Evolutionary conservation across 2,888 invertebrate genomes (phyloP).

Genomic region (Sphaerophoria rueppellii): DNA sequence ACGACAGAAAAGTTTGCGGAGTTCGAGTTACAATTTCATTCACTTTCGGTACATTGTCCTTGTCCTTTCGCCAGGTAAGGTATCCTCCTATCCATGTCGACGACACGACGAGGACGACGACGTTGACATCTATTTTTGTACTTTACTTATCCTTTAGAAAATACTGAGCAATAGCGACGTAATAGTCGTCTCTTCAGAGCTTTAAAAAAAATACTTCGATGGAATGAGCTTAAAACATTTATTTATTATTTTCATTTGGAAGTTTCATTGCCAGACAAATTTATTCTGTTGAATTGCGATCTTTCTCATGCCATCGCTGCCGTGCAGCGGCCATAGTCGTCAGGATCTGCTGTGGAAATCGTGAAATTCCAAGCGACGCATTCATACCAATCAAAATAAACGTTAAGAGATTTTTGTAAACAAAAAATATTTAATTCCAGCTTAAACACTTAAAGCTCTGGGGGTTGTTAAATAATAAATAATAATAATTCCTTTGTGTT

Average conservation of each 20-base stretch:
- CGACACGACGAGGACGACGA: background rate
- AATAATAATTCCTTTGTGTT: conserved; percentile 27
- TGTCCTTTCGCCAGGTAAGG: conserved; percentile 46
- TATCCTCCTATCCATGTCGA: conserved; percentile 12
- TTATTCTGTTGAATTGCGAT: conserved; percentile 60
- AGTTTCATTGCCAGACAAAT: conserved; percentile 55
- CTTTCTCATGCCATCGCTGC: background rate
- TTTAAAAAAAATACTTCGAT: conserved; percentile 29
- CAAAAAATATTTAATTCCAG: conserved; percentile 29
- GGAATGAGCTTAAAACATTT: conserved; percentile 49
- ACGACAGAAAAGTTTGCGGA: conserved; percentile 13
- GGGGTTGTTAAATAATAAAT: conserved; percentile 5
- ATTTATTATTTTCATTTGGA: conserved; percentile 63
- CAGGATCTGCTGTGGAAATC: too few species aligned
- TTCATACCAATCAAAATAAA: conserved; percentile 43
- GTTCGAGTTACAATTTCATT: conserved; percentile 42
- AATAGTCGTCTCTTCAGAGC: background rate
- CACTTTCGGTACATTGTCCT: conserved; percentile 46
- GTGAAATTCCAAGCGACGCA: background rate
- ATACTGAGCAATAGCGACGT: conserved; percentile 16
- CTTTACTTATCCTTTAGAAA: conserved; percentile 9
- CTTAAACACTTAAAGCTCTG: conserved; percentile 3
- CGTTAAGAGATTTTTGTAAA: conserved; percentile 37
- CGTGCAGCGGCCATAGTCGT: background rate
- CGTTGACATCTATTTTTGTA: background rate